Base-by-base conservation (phyloP, 2,888 invertebrate genomes). In the Diarsia brunnea region DNA sequence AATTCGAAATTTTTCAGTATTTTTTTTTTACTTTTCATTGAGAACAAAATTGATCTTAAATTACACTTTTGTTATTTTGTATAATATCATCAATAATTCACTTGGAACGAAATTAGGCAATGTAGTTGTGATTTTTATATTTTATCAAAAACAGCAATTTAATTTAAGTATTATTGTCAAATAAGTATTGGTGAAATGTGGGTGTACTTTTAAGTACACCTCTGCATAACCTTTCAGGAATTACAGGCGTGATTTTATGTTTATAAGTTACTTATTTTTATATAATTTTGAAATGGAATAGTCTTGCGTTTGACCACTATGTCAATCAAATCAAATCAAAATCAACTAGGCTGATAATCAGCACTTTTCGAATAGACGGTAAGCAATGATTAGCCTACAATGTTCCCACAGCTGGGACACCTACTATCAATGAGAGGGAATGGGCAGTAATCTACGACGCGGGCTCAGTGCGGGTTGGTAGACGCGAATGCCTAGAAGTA, bases 41-140 rank as follows among this genome's bases (percentile, higher is more conserved):
- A 12, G n/a, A 53, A 53, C 53, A 0, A 53, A 55, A 55, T 14
- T 55, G 55, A 24, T 55, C 12, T 55, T 5, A 55, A 24, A 55
- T 24, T 55, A 55, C 14, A 55, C n/a, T 51, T 21, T 49, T 16
- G 14, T 16, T 16, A 47, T 78, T 60, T 68, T 78, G 68, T 78
- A 51, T 60, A 68, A n/a, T 76, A 76, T 51, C 7, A 68, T 77
- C 16, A 60, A 68, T 51, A 0, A 24, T 24, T 58, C 0, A 16
- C 11, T 66, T 16, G 1, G 1, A n/a, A n/a, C n/a, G n/a, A n/a
- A n/a, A n/a, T n/a, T n/a, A 14, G n/a, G 8, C 11, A 19, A n/a
- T 43, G n/a, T n/a, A 8, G n/a, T n/a, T n/a, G n/a, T n/a, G 24
- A 27, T 68, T 49, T 68, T 19, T 1, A 49, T 10, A 19, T 5